phyloP scores from a whole-genome alignment of 35 echinoderm and acorn worm species.

The Apostichopus japonicus region DNA sequence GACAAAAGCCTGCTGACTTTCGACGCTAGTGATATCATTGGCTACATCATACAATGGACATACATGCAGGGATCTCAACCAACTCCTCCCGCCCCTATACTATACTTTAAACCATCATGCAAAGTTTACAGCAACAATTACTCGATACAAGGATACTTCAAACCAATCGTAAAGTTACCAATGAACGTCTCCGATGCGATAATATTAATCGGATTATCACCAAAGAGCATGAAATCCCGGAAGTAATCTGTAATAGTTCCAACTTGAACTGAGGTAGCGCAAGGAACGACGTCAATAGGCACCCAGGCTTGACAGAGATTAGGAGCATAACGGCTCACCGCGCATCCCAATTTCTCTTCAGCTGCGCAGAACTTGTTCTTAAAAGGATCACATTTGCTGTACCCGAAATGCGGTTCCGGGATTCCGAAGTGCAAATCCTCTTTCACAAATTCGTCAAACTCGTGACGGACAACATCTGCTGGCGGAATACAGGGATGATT shows the following conservation, averaged over 20 bases:
- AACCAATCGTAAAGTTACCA: neutral
- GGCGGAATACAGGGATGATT: neutral
- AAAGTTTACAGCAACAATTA: neutral
- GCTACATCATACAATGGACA: no score
- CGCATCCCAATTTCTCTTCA: neutral
- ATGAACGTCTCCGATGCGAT: neutral
- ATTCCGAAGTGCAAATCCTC: neutral
- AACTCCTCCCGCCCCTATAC: no score
- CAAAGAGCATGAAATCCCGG: no score
- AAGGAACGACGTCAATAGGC: neutral
- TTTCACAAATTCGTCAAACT: neutral
- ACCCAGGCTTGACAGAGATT: constrained; percentile 23
- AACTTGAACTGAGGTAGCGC: neutral
- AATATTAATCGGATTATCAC: neutral
- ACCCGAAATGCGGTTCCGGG: neutral
- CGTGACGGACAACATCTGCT: neutral
- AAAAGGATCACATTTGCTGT: neutral
- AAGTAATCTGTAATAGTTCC: no score
- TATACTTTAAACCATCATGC: neutral
- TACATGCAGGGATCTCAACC: no score
- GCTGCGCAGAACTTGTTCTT: neutral
- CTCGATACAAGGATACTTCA: no score
- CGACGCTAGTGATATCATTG: no score
- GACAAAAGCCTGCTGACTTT: no score
- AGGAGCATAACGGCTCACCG: neutral